Conservation (phyloP, 2,113 vertebrate genomes). For the Alaudala cheleensis region DNA sequence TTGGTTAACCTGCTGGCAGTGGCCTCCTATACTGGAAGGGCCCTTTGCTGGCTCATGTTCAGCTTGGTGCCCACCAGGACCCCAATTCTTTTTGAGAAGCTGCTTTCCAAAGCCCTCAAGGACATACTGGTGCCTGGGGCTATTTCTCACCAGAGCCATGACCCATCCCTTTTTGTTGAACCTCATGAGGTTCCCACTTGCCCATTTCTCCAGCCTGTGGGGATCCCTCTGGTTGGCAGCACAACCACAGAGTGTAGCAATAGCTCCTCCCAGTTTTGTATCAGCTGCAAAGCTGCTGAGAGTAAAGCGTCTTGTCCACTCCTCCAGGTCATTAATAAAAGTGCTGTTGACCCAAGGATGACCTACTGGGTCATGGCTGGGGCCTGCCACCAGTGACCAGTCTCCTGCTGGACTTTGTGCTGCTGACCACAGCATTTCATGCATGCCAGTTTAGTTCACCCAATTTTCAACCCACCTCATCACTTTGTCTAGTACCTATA, state of each 20-base stretch:
- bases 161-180: not conserved
- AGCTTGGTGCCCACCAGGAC: not conserved
- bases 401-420: not conserved
- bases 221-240: not conserved
- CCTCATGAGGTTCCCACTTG: accelerated
- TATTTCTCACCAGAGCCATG: not conserved
- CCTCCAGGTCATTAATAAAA: not conserved
- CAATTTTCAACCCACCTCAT: not conserved
- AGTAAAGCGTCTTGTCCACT: not conserved
- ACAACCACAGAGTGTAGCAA: not conserved
- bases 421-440: not conserved
- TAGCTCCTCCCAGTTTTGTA: not conserved
- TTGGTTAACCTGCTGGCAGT: not conserved
- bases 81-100: not conserved
- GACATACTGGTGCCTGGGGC: not conserved
- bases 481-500: not conserved
- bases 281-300: not conserved
- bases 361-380: too few species aligned
- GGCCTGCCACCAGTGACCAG: not conserved
- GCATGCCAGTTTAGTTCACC: not conserved
- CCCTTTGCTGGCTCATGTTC: not conserved
- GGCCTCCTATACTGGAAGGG: not conserved
- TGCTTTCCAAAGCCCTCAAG: not conserved
- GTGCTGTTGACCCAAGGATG: not conserved
- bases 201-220: not conserved